Evolutionary conservation across 2,888 invertebrate species (phyloP).

Genomic region (Candidula unifasciata): DNA sequence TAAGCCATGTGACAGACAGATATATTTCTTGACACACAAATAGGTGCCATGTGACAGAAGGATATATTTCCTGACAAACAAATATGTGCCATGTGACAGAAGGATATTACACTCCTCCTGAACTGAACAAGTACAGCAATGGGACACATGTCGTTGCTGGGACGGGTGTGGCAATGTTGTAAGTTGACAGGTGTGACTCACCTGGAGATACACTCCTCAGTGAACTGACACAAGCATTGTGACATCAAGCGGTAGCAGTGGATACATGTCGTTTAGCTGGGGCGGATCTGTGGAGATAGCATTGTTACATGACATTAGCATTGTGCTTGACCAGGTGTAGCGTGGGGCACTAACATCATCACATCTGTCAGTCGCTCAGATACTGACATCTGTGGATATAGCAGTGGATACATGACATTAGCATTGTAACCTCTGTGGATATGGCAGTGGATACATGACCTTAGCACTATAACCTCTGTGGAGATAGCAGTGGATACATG

Average conservation of each 20-base stretch:
- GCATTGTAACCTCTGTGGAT: too few species aligned
- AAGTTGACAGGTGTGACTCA: too few species aligned
- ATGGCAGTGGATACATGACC: too few species aligned
- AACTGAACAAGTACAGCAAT: constrained; percentile 62
- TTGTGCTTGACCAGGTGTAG: constrained; percentile 57
- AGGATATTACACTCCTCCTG: constrained; percentile 61
- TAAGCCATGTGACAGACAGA: too few species aligned
- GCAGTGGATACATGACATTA: background rate
- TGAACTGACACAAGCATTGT: constrained; percentile 48
- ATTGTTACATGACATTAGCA: too few species aligned
- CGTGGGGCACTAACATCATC: constrained; percentile 66
- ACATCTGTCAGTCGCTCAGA: constrained; percentile 67
- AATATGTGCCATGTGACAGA: background rate
- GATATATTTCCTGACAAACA: too few species aligned
- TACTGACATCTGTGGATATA: constrained; percentile 60
- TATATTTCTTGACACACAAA: too few species aligned
- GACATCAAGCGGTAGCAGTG: too few species aligned
- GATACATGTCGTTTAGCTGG: constrained; percentile 59
- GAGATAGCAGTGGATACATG: too few species aligned
- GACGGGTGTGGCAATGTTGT: constrained; percentile 55
- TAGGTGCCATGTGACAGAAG: too few species aligned
- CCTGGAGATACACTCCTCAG: constrained; percentile 55
- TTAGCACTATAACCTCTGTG: too few species aligned
- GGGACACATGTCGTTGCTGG: constrained; percentile 60
- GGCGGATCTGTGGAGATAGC: constrained; percentile 57